Evolutionary conservation across 2,888 invertebrate genomes (phyloP), one percentile per base, ranked within the genome.

Genomic region (Julus scandinavius): DNA sequence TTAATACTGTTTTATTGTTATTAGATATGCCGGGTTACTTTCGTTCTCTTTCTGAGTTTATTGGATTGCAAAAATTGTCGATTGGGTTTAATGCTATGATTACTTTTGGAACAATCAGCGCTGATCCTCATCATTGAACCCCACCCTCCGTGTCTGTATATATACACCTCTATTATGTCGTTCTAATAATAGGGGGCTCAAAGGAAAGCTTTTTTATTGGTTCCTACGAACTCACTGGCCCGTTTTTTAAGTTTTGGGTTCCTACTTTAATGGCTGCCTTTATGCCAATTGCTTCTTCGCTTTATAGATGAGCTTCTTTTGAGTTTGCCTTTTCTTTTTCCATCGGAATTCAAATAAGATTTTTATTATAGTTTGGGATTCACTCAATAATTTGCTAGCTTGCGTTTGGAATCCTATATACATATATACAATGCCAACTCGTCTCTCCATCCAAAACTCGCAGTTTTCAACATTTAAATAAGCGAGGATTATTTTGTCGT

Each of bases 51-150:
- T 6, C 20, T n/a, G 63, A 20, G 63, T 63, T 63, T 63, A 63
- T 63, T 63, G 63, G 63, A 63, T 63, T 63, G 63, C 63, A 63
- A 63, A 63, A 63, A 63, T 63, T 63, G 63, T 63, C 63, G 63
- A 63, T 63, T 63, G 63, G 63, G 63, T 63, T 63, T 63, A 63
- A 63, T 63, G 63, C 20, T 63, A 63, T 63, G 63, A 63, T 63
- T 63, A 63, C 63, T 63, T 63, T 63, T 63, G 63, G 63, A 63
- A 63, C 63, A 63, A 63, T 63, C 63, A 63, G 63, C 63, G 63
- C 63, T 63, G 63, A 63, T 63, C 63, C 63, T 63, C 63, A 63
- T 63, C 63, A 63, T 63, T n/a, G 63, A 63, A 63, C 63, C 63
- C 63, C 63, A 63, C 63, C 63, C 63, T 54, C 54, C 54, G 17